phyloP scores from a whole-genome alignment of 1,140 invertebrate species.

The Anastatus disparis region DNA sequence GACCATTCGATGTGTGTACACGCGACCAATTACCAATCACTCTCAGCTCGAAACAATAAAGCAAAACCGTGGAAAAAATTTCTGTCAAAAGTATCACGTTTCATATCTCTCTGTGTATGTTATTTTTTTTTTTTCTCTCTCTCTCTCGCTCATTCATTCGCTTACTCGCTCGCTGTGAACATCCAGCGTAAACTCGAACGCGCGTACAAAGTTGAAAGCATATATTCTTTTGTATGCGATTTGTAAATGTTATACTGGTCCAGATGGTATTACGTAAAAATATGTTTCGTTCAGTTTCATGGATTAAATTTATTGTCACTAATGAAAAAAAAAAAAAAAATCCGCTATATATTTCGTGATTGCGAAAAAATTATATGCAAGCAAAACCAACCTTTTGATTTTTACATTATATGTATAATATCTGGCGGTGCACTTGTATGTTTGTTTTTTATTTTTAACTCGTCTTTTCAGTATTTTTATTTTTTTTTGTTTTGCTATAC shows the following conservation, averaged over 20 bases:
- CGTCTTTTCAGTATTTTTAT: too few relatives aligned
- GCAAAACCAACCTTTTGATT: too few relatives aligned
- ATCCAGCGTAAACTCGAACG: too few relatives aligned
- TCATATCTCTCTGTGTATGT: slow-evolving; percentile 46
- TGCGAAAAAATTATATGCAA: too few relatives aligned
- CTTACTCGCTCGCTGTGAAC: too few relatives aligned
- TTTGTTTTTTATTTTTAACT: too few relatives aligned
- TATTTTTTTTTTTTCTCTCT: too few relatives aligned
- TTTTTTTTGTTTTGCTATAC: too few relatives aligned
- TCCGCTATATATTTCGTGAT: too few relatives aligned
- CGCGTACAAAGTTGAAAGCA: not conserved
- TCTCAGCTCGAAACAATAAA: slow-evolving; percentile 55
- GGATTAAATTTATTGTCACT: slow-evolving; percentile 37
- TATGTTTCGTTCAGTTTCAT: not conserved
- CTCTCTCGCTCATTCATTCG: too few relatives aligned
- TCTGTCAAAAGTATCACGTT: slow-evolving; percentile 54
- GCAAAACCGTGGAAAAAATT: slow-evolving; percentile 51
- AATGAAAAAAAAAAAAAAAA: slow-evolving; percentile 22
- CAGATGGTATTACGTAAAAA: not conserved
- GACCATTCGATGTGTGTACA: not conserved
- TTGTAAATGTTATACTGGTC: not conserved
- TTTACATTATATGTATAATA: too few relatives aligned
- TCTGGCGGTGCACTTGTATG: too few relatives aligned
- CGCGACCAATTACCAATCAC: slow-evolving; percentile 54
- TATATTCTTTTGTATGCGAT: not conserved